phyloP scores from a whole-genome alignment of 2,888 invertebrate species.

The Lithophane semibrunnea region DNA sequence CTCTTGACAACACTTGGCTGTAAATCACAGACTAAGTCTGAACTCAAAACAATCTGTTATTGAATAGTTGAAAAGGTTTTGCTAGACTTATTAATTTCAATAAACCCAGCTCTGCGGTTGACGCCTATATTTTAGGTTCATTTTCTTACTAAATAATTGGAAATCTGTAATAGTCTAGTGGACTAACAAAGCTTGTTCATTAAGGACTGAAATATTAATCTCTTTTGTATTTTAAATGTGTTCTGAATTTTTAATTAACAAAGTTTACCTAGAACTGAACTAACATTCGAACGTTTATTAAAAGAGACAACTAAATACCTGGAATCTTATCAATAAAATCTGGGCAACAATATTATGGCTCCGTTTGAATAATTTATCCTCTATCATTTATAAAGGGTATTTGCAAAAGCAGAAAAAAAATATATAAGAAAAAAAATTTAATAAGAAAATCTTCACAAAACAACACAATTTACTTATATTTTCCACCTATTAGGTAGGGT shows the following conservation, averaged over 20 bases:
- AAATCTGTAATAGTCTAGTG: not conserved
- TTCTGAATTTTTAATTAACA: too few species aligned
- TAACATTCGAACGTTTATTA: not conserved
- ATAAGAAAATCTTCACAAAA: not conserved
- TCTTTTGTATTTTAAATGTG: not conserved
- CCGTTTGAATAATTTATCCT: not conserved
- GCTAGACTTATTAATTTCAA: conserved; percentile 40
- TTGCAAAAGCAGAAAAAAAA: too few species aligned
- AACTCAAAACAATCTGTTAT: conserved; percentile 68
- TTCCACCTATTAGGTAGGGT: conserved; percentile 32
- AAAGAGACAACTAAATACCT: not conserved
- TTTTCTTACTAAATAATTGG: conserved; percentile 22
- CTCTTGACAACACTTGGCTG: conserved; percentile 54
- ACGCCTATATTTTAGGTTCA: conserved; percentile 1
- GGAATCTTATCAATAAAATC: not conserved
- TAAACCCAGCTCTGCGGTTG: conserved; percentile 23
- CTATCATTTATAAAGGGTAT: too few species aligned
- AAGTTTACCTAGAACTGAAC: not conserved
- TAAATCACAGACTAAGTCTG: conserved; percentile 51
- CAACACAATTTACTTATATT: conserved; percentile 21
- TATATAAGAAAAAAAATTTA: too few species aligned
- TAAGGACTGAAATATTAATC: not conserved
- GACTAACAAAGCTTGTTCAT: not conserved
- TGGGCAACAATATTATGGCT: too few species aligned
- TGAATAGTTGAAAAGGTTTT: conserved; percentile 62